These are phyloP conservation scores for Hipposideros larvatus DNA, from an alignment of 2,797 vertebrate genomes.

Conservation along the genomic window DNA sequence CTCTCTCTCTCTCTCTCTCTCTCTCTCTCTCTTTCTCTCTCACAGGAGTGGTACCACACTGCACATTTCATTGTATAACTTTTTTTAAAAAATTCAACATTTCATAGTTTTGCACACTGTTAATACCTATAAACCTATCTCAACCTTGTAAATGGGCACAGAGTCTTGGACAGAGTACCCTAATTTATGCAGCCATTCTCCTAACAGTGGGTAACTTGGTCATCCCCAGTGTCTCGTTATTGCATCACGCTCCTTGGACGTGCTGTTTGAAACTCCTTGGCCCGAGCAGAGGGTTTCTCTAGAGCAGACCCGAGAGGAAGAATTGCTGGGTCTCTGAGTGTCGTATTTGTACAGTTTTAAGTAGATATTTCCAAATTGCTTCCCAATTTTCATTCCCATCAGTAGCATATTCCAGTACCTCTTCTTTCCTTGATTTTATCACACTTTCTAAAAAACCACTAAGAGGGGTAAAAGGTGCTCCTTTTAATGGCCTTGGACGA, in stretches of 20 bases:
- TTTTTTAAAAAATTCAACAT: accelerated
- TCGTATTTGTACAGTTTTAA: not conserved
- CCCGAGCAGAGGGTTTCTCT: not conserved
- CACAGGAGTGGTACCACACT: too few species aligned
- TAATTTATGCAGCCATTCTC: not conserved
- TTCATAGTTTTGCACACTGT: not conserved
- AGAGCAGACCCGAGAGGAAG: not conserved
- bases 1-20: too few species aligned
- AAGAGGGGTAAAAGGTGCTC: not conserved
- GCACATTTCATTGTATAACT: too few species aligned
- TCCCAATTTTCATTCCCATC: not conserved
- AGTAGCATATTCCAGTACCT: not conserved
- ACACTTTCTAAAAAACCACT: not conserved
- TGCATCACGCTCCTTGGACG: not conserved
- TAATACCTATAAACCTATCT: accelerated
- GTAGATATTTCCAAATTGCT: not conserved
- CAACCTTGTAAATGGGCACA: not conserved
- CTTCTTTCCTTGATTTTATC: not conserved
- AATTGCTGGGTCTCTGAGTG: not conserved
- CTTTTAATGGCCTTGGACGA: accelerated
- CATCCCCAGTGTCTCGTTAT: accelerated
- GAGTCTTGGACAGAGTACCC: not conserved
- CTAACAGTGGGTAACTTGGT: not conserved
- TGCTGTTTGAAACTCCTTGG: accelerated
- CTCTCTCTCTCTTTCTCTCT: too few species aligned